Percentiles rank a stretch among this genome's conserved stretches.
These are phyloP conservation scores for Malurus leucopterus DNA, from an alignment of 2,797 vertebrate species.

Conservation along the genomic window DNA sequence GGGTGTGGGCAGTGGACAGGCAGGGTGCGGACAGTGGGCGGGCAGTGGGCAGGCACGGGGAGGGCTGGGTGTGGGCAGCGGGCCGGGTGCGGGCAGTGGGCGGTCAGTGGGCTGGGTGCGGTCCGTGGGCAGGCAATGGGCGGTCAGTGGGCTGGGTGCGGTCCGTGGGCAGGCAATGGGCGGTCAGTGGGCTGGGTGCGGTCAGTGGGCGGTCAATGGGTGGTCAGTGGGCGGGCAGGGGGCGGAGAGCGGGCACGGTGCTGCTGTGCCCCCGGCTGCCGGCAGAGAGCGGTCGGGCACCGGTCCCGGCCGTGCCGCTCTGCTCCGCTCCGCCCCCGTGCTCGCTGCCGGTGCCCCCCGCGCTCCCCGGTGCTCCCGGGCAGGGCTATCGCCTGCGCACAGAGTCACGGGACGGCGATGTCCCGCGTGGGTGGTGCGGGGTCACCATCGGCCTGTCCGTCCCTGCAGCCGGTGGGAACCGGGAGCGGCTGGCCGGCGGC, in stretches of 20 bases:
- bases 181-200: too few species aligned
- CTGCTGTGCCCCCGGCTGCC: background rate
- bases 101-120: too few species aligned
- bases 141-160: too few species aligned
- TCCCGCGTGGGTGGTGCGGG: background rate
- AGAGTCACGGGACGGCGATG: background rate
- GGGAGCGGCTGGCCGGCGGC: background rate
- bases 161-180: too few species aligned
- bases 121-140: too few species aligned
- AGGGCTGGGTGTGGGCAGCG: too few species aligned
- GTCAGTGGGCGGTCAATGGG: background rate
- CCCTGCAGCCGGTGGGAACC: background rate
- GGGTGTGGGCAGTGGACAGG: too few species aligned
- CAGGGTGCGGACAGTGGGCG: background rate
- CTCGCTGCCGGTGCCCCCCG: too few species aligned
- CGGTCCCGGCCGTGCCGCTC: background rate
- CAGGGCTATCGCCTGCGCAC: background rate
- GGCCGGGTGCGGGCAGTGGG: background rate
- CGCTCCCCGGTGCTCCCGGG: background rate
- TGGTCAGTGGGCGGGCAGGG: background rate
- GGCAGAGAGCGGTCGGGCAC: background rate
- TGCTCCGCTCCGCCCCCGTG: too few species aligned
- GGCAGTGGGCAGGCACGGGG: too few species aligned
- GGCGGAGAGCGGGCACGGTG: background rate
- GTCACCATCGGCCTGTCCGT: accelerated